phyloP scores from a whole-genome alignment of 2,888 invertebrate species.

The Eilema depressum region DNA sequence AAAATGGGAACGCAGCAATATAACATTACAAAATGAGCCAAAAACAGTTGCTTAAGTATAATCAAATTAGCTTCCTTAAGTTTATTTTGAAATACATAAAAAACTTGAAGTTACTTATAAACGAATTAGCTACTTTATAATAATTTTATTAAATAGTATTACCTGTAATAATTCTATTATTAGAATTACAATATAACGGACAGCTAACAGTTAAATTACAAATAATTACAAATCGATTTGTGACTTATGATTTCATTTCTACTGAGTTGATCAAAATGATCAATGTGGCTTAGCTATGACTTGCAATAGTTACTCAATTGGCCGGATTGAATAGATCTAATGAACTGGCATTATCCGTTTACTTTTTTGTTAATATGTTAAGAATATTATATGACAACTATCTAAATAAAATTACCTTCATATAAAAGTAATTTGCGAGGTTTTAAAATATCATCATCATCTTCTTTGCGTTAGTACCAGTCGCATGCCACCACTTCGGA shows the following conservation, averaged over 20 bases:
- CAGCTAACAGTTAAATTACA: not conserved
- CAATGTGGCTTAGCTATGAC: conserved; percentile 26
- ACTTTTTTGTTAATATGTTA: conserved; percentile 10
- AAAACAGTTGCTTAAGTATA: conserved; percentile 4
- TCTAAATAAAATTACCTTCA: not conserved
- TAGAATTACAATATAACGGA: not conserved
- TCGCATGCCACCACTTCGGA: too few relatives aligned
- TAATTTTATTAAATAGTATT: conserved; percentile 9
- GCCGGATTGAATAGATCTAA: conserved; percentile 34
- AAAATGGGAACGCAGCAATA: not conserved
- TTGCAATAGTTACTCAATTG: conserved; percentile 29
- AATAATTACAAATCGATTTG: conserved; percentile 20
- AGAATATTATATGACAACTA: not conserved
- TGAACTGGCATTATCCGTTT: conserved; percentile 10
- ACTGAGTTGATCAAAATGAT: conserved; percentile 20
- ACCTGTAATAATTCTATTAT: not conserved
- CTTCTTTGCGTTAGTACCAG: too few relatives aligned
- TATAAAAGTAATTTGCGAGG: not conserved
- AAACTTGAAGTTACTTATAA: not conserved
- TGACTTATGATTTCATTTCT: conserved; percentile 9
- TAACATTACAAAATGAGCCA: not conserved
- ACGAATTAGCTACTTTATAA: not conserved
- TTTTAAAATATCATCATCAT: not conserved
- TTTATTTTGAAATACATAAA: not conserved
- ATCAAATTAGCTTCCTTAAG: conserved; percentile 1